Evolutionary conservation across 1,140 invertebrate species (phyloP), one percentile per base, ranked within the genome.

Genomic region (Antheraea pernyi): DNA sequence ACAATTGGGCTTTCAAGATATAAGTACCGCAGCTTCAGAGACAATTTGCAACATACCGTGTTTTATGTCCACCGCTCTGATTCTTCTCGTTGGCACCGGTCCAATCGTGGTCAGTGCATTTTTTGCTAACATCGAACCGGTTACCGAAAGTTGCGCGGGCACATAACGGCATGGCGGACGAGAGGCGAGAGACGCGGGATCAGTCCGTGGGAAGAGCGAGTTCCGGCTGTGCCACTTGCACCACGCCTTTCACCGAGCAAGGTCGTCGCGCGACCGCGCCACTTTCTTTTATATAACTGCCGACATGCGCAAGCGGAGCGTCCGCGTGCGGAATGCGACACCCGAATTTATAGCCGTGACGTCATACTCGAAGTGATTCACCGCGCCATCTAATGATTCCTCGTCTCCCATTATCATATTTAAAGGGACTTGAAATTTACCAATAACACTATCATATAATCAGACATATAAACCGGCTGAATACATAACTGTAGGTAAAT

Each of bases 241-340:
- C 77, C 84, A 81, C 84, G 86, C 89, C 89, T 91, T 91, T 91
- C 89, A 91, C 89, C 89, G 81, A 79, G 88, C 89, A 91, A 91
- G 89, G 89, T 91, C 89, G 89, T 80, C 66, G 68, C 86, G 84
- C 84, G 88, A 82, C 89, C 89, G 86, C 77, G 82, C 89, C 83
- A 89, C 89, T 91, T 91, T 91, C 89, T 89, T 91, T 89, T 90
- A 90, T 85, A 88, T 87, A 88, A 88, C 83, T 77, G 78, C 82
- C 62, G 46, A 58, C 64, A 69, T 75, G 69, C 71, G 69, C 70
- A 39, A 46, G 71, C 76, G 66, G 11, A 53, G 65, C 37, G 72
- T 74, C 59, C 13, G 58, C 71, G 68, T 66, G 71, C 82, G 88
- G 89, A 89, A 89, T 88, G 83, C 80, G 88, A 85, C 85, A 86